Conservation (phyloP, 2,113 vertebrate genomes). For the Strix aluco region DNA sequence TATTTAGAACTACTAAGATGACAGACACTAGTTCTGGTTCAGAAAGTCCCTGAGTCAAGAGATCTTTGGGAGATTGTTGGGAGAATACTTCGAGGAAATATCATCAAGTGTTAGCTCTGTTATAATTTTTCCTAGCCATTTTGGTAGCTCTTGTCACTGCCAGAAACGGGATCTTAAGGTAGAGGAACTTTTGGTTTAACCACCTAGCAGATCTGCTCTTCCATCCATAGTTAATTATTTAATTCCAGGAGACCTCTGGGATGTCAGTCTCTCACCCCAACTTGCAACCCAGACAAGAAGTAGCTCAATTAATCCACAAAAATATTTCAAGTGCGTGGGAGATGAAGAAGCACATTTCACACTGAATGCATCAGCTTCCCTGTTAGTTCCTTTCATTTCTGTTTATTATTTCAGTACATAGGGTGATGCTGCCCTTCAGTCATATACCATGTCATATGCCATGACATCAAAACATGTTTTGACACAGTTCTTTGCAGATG, state of each 20-base stretch:
- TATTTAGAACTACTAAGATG: neutral
- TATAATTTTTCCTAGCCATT: neutral
- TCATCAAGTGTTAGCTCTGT: neutral
- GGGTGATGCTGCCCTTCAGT: neutral
- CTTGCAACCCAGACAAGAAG: neutral
- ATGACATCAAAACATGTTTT: neutral
- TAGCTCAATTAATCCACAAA: neutral
- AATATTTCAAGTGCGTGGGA: neutral
- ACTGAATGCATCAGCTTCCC: neutral
- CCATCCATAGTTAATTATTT: neutral
- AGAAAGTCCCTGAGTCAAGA: neutral
- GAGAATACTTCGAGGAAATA: neutral
- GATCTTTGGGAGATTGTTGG: neutral
- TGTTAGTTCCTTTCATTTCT: neutral
- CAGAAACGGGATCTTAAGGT: neutral
- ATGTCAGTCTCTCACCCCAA: neutral
- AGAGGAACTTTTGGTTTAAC: neutral
- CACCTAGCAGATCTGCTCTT: neutral
- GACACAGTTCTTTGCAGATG: neutral
- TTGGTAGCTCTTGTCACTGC: neutral
- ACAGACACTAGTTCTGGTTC: neutral
- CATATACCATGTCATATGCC: neutral
- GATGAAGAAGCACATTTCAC: neutral
- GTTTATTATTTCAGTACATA: neutral
- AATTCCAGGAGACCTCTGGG: neutral